These are phyloP conservation scores for Dryoscopus gambensis DNA, from an alignment of 2,113 vertebrate genomes.

Conservation along the genomic window DNA sequence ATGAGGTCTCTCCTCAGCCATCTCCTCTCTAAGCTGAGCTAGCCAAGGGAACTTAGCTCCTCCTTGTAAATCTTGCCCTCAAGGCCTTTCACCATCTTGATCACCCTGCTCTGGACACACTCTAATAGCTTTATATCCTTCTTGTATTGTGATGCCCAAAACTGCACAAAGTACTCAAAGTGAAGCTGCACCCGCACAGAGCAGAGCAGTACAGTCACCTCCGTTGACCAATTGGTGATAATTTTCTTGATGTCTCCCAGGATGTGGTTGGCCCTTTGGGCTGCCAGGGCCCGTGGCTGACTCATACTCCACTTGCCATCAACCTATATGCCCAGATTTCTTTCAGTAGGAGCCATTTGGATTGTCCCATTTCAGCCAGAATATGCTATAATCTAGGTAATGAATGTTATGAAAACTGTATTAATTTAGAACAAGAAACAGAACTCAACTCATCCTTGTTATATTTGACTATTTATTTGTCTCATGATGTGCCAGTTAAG, in stretches of 20 bases:
- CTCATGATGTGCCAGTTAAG: not conserved
- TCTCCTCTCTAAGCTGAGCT: not conserved
- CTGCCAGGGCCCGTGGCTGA: fast-evolving
- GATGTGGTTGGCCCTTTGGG: fast-evolving
- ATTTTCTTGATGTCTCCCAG: not conserved
- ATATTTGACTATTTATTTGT: not conserved
- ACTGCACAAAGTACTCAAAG: not conserved
- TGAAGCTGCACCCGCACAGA: fast-evolving
- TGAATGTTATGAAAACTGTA: not conserved
- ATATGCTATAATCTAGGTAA: not conserved
- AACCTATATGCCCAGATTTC: not conserved
- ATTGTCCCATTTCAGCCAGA: not conserved
- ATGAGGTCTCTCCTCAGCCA: not conserved
- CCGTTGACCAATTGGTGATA: fast-evolving
- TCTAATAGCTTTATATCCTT: not conserved
- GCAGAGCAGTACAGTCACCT: not conserved
- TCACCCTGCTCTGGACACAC: not conserved
- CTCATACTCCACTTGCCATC: not conserved
- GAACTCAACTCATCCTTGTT: not conserved
- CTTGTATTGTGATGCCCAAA: not conserved
- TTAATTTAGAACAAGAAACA: not conserved
- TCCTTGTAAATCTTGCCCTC: not conserved
- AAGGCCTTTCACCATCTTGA: not conserved
- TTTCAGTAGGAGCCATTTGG: not conserved
- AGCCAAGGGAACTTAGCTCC: not conserved